Evolutionary conservation across 1,140 invertebrate genomes (phyloP), one percentile per base, ranked within the genome.

Genomic region (Andrena cerasifolii): DNA sequence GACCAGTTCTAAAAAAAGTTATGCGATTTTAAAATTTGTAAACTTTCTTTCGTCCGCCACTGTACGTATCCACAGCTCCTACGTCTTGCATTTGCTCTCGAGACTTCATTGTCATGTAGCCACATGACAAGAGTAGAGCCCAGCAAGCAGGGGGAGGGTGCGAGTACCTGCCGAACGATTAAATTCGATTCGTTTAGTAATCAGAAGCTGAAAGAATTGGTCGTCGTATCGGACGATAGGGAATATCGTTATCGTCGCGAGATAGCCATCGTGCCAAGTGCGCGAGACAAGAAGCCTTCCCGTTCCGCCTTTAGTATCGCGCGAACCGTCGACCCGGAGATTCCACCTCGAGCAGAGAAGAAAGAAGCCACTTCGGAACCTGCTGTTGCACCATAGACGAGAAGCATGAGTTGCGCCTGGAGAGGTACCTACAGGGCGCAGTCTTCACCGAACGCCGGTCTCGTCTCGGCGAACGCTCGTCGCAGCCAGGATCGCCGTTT

Each of bases 201-300:
- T 16, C 18, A 45, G 65, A 63, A 73, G 40, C 28, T 14, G 33
- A 21, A 31, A 61, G 31, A 43, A 28, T 53, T 26, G 47, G 26
- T 71, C 51, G 49, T 3, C 54, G 36, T 62, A 24, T 68, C 65
- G 24, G 33, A 4, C 53, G 80, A 83, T 83, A 82, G 53, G 73
- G 67, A 78, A 63, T 83, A 82, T 82, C 81, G 67, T 83, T 83
- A 83, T 83, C 81, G 43, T 26, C 12, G n/a, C 1, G n/a, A 80
- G 81, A 83, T 83, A 83, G 71, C 62, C 28, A 82, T 83, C 80
- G 21, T 43, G 0, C 16, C 7, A 2, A 66, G 43, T 26, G 61
- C 43, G 33, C 61, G 26, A 21, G 33, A 54, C 63, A 45, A 80
- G 49, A 40, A 65, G 49, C n/a, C 47, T 49, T 21, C 59, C 45